phyloP scores from a whole-genome alignment of 1,140 invertebrate species.

The Neoseiulus cucumeris region DNA sequence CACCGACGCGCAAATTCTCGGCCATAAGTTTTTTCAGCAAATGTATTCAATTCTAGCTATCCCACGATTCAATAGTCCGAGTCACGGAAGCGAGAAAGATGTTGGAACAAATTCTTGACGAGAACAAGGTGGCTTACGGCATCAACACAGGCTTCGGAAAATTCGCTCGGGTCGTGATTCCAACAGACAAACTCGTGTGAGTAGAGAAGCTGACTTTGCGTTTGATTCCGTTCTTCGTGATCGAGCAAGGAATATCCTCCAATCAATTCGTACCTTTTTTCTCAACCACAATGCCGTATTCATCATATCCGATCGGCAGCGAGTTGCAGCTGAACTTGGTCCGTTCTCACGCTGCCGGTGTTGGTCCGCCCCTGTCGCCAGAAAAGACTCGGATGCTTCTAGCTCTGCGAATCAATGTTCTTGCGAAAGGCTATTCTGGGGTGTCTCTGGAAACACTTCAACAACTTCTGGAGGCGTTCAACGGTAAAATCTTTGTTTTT shows the following conservation, averaged over 20 bases:
- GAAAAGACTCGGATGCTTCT: slow-evolving; percentile 44
- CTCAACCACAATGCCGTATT: slow-evolving; percentile 12
- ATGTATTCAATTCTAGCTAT: too few relatives aligned
- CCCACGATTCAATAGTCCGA: slow-evolving; percentile 34
- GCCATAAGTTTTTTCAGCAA: too few relatives aligned
- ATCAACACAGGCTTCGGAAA: slow-evolving; percentile 58
- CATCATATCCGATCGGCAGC: slow-evolving; percentile 23
- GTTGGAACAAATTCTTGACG: slow-evolving; percentile 39
- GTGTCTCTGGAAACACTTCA: slow-evolving; percentile 41
- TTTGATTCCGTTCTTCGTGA: too few relatives aligned
- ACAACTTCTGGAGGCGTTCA: slow-evolving; percentile 46
- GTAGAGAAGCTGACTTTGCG: slow-evolving; percentile 12
- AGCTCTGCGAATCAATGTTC: slow-evolving; percentile 46
- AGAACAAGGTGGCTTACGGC: slow-evolving; percentile 47
- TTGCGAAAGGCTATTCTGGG: slow-evolving; percentile 50
- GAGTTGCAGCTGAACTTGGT: slow-evolving; percentile 48
- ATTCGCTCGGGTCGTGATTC: slow-evolving; percentile 41
- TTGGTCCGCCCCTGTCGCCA: slow-evolving; percentile 41
- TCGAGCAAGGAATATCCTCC: too few relatives aligned
- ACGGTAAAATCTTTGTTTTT: slow-evolving; percentile 39
- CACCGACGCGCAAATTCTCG: too few relatives aligned
- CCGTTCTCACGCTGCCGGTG: slow-evolving; percentile 45
- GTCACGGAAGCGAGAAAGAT: slow-evolving; percentile 35
- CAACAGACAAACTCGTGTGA: slow-evolving; percentile 39
- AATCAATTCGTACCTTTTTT: too few relatives aligned